phyloP scores from a whole-genome alignment of 2,888 invertebrate genomes.

The Panopea generosa region DNA sequence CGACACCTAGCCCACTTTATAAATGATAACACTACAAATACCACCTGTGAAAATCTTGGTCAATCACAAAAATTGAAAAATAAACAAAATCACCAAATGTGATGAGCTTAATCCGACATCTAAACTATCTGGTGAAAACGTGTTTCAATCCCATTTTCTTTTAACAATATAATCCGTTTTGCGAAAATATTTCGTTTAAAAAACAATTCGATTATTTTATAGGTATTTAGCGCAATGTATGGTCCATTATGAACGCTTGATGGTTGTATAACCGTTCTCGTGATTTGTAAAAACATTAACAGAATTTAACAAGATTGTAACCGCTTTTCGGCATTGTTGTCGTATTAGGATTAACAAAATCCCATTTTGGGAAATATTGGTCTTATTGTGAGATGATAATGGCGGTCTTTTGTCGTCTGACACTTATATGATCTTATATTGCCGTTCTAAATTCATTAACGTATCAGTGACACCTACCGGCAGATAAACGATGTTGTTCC shows the following conservation, averaged over 20 bases:
- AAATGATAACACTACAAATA: no score
- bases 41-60: no score
- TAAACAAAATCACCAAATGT: slow-evolving; percentile 33
- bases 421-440: slow-evolving; percentile 55
- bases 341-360: slow-evolving; percentile 31
- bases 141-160: slow-evolving; percentile 27
- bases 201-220: slow-evolving; percentile 34
- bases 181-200: slow-evolving; percentile 49
- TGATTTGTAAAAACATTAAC: slow-evolving; percentile 50
- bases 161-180: slow-evolving; percentile 17
- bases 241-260: no score
- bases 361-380: slow-evolving; percentile 38
- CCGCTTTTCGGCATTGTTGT: slow-evolving; percentile 32
- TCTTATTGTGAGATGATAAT: slow-evolving; percentile 30
- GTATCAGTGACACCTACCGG: slow-evolving; percentile 18
- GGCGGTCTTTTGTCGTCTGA: slow-evolving; percentile 11
- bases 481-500: slow-evolving; percentile 25
- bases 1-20: no score
- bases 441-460: slow-evolving; percentile 13
- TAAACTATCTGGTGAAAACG: slow-evolving; percentile 11
- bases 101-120: slow-evolving; percentile 25
- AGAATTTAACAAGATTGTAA: slow-evolving; percentile 22
- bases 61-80: neutral
- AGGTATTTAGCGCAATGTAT: slow-evolving; percentile 29
- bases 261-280: slow-evolving; percentile 17